A percentile compares a stretch with the other conserved stretches of the same genome.
Conservation (phyloP, 2,888 invertebrate genomes). For the Odontothrips loti region DNA sequence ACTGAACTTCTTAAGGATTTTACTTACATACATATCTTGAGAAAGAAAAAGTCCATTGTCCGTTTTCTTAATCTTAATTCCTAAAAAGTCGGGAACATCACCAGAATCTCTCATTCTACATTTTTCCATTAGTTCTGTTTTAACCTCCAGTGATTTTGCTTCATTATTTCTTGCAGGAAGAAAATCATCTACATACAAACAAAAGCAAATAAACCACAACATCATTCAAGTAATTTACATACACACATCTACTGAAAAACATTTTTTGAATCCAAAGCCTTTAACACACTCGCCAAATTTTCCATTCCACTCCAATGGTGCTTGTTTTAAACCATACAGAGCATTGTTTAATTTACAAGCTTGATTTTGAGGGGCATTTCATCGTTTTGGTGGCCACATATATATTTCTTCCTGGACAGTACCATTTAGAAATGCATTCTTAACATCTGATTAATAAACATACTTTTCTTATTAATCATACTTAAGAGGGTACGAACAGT, state of each 20-base stretch:
- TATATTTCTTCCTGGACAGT: conserved; percentile 31
- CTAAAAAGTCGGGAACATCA: no score
- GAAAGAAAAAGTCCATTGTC: no score
- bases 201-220: background rate
- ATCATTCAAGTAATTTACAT: conserved; percentile 3
- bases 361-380: conserved; percentile 2
- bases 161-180: no score
- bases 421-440: conserved; percentile 33
- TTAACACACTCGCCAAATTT: conserved; percentile 29
- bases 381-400: conserved; percentile 32
- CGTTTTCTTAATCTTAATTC: no score
- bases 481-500: conserved; percentile 32
- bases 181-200: conserved; percentile 17
- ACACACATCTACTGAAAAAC: background rate
- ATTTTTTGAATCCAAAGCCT: background rate
- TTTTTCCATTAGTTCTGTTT: no score
- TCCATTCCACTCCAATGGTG: conserved; percentile 31
- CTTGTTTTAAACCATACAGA: conserved; percentile 33
- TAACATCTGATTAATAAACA: conserved; percentile 34
- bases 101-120: no score
- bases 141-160: no score
- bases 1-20: no score
- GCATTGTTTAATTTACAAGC: background rate
- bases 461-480: conserved; percentile 27
- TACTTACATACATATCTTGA: no score